Evolutionary conservation across 1,140 invertebrate genomes (phyloP).

Genomic region (Euura saliciscinereae): DNA sequence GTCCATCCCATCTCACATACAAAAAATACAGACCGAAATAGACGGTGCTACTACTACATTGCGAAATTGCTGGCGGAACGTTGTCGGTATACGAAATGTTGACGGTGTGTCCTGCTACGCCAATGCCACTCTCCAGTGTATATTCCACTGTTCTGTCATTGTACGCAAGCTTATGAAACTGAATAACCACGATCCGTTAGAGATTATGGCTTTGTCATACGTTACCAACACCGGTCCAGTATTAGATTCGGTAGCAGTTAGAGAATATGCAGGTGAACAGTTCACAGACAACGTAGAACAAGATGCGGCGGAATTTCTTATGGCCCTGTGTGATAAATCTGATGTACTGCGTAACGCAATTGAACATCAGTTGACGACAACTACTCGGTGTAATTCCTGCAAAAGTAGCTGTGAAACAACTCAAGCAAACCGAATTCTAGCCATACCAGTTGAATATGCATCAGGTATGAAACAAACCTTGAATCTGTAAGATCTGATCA

Average conservation of each 20-base stretch:
- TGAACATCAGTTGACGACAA: background rate
- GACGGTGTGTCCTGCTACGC: conserved; percentile 28
- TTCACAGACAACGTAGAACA: conserved; percentile 13
- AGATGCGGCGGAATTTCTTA: conserved; percentile 13
- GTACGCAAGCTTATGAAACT: conserved; percentile 11
- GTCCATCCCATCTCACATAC: background rate
- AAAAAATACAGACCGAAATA: background rate
- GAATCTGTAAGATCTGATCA: background rate
- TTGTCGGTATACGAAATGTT: conserved; percentile 20
- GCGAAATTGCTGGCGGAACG: background rate
- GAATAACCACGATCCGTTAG: background rate
- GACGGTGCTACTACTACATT: conserved; percentile 1
- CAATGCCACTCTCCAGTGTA: conserved; percentile 27
- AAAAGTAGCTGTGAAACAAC: background rate
- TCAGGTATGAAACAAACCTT: background rate
- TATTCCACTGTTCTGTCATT: conserved; percentile 22
- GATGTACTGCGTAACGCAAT: background rate
- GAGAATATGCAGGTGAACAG: conserved; percentile 1
- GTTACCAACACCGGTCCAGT: background rate
- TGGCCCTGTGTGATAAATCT: conserved; percentile 12
- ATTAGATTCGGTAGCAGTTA: conserved; percentile 11
- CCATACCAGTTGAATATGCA: background rate
- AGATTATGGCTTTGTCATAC: conserved; percentile 10
- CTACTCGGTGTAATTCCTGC: conserved; percentile 3
- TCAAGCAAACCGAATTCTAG: background rate